Conservation (phyloP, 2,888 invertebrate genomes). For the Nemotelus nigrinus region DNA sequence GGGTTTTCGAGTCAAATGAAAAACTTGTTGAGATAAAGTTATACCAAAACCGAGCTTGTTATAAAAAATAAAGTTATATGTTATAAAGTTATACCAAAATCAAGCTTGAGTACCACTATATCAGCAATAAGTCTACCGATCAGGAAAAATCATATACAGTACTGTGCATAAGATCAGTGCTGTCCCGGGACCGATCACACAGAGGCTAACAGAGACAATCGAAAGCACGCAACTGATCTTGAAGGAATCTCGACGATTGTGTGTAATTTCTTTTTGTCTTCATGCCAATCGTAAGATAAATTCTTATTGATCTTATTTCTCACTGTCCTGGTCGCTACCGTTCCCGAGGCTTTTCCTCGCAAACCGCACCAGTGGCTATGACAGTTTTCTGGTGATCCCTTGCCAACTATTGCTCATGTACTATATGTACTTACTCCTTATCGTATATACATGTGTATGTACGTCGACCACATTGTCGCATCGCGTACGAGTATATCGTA, state of each 20-base stretch:
- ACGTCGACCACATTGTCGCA: background rate
- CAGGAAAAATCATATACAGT: constrained; percentile 27
- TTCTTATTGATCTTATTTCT: constrained; percentile 35
- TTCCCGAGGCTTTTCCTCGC: background rate
- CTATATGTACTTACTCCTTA: background rate
- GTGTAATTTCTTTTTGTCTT: constrained; percentile 46
- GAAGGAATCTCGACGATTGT: constrained; percentile 47
- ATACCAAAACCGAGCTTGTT: too few relatives aligned
- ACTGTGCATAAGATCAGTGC: constrained; percentile 4
- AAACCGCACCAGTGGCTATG: background rate
- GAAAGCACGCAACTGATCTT: constrained; percentile 36
- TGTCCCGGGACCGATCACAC: constrained; percentile 20
- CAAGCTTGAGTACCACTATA: too few relatives aligned
- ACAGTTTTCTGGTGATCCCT: background rate
- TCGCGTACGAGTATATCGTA: background rate
- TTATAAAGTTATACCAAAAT: too few relatives aligned
- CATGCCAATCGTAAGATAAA: constrained; percentile 38
- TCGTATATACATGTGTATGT: constrained; percentile 34
- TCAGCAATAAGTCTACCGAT: too few relatives aligned
- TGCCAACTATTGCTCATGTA: constrained; percentile 28
- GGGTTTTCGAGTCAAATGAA: too few relatives aligned
- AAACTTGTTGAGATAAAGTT: too few relatives aligned
- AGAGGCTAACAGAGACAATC: constrained; percentile 16
- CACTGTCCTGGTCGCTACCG: background rate
- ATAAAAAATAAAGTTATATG: too few relatives aligned